Percentiles rank a stretch among this genome's conserved stretches.
These are phyloP conservation scores for Pocillopora damicornis DNA, from an alignment of 64 coral and sea anemone species.

Conservation along the genomic window DNA sequence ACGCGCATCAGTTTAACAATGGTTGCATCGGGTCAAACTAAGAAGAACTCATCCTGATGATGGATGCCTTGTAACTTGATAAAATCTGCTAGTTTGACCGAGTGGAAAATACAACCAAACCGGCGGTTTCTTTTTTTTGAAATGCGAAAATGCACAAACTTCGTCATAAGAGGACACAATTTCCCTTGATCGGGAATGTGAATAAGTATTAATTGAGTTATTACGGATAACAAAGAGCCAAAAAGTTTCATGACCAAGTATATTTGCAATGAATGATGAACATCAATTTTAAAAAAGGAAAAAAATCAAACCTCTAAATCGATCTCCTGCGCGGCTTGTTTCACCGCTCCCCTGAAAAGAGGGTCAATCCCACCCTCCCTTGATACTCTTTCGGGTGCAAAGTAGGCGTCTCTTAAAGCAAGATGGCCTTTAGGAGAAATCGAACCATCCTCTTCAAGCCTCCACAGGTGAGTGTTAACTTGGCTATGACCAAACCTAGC, in stretches of 20 bases:
- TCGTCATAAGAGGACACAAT: too few species aligned
- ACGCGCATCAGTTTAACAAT: too few species aligned
- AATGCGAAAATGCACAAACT: too few species aligned
- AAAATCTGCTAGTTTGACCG: too few species aligned
- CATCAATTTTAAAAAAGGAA: background rate
- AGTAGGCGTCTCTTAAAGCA: conserved; percentile 80
- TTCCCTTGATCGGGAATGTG: too few species aligned
- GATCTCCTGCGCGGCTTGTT: conserved; percentile 76
- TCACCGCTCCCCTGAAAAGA: conserved; percentile 60
- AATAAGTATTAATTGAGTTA: too few species aligned
- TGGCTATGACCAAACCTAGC: conserved; percentile 86
- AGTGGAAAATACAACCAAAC: too few species aligned
- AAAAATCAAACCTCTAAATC: conserved; percentile 58
- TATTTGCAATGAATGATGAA: background rate
- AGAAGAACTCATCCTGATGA: too few species aligned
- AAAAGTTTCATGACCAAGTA: background rate
- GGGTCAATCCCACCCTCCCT: conserved; percentile 85
- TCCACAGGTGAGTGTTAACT: conserved; percentile 73
- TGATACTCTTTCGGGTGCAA: conserved; percentile 75
- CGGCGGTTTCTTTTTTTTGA: too few species aligned
- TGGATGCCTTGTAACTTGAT: too few species aligned
- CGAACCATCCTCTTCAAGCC: conserved; percentile 70
- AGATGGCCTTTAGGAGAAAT: conserved; percentile 70
- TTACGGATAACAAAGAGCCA: background rate
- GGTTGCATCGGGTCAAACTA: too few species aligned